These are phyloP conservation scores for Scotopteryx bipunctaria DNA, from an alignment of 2,888 invertebrate genomes.

Conservation along the genomic window DNA sequence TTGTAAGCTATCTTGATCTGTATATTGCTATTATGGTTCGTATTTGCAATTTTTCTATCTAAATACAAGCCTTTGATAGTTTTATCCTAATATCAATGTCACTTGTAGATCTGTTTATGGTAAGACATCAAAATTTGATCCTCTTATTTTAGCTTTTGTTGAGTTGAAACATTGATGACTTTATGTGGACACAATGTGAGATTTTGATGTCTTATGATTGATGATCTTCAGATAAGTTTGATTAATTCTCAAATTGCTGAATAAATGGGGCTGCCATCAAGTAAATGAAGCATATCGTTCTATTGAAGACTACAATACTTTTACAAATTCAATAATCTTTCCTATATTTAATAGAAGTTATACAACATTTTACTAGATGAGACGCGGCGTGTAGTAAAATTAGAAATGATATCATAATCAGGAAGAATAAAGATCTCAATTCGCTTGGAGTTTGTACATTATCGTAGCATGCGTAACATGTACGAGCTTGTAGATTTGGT, in stretches of 20 bases:
- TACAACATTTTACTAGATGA: conserved; percentile 74
- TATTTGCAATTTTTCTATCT: conserved; percentile 66
- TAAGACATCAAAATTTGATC: conserved; percentile 22
- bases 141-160: conserved; percentile 22
- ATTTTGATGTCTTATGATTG: conserved; percentile 30
- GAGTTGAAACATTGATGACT: conserved; percentile 20
- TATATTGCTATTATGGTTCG: conserved; percentile 55
- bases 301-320: conserved; percentile 79
- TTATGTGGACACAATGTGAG: conserved; percentile 8
- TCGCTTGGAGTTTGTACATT: conserved; percentile 66
- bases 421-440: conserved; percentile 53
- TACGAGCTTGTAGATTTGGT: conserved; percentile 78
- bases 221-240: conserved; percentile 22
- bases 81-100: conserved; percentile 61
- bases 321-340: conserved; percentile 80
- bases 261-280: conserved; percentile 70
- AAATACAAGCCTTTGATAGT: conserved; percentile 65
- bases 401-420: conserved; percentile 65
- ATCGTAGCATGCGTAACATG: conserved; percentile 65
- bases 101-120: conserved; percentile 39
- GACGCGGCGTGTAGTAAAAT: conserved; percentile 57
- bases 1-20: conserved; percentile 49
- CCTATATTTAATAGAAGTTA: conserved; percentile 80
- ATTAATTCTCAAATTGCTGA: conserved; percentile 28
- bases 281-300: conserved; percentile 83